Conservation (phyloP, 2,113 vertebrate species). For the Tragulus kanchil region DNA sequence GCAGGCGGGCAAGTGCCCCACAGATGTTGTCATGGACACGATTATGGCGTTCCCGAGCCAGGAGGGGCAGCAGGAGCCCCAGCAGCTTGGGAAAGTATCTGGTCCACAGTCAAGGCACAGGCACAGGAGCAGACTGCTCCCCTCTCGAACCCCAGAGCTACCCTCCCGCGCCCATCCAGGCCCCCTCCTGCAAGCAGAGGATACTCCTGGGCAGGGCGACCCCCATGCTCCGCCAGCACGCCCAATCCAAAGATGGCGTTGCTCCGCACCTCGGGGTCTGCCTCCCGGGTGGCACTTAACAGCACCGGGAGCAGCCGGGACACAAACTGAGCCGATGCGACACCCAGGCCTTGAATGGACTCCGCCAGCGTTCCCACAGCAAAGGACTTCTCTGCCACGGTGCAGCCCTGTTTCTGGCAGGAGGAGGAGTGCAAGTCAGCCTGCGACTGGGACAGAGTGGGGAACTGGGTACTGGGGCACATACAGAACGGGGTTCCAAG, state of each 20-base stretch:
- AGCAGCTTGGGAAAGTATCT: slow-evolving; percentile 93
- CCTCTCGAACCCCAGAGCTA: not conserved
- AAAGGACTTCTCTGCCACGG: slow-evolving; percentile 93
- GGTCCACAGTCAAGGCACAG: slow-evolving; percentile 68
- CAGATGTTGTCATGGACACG: slow-evolving; percentile 94
- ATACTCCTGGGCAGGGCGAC: slow-evolving; percentile 88
- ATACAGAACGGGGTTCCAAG: not conserved
- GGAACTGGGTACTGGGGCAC: accelerated
- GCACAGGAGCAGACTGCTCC: not conserved
- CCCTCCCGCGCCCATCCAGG: not conserved
- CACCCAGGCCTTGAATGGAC: slow-evolving; percentile 88
- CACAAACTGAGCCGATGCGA: slow-evolving; percentile 86
- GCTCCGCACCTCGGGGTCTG: slow-evolving; percentile 92
- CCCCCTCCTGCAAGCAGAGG: slow-evolving; percentile 34
- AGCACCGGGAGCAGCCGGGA: slow-evolving; percentile 90
- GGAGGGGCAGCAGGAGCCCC: slow-evolving; percentile 90
- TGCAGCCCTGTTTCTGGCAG: slow-evolving; percentile 90
- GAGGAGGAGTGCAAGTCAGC: not conserved
- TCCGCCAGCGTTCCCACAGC: slow-evolving; percentile 92
- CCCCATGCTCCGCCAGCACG: slow-evolving; percentile 91
- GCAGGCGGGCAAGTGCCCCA: slow-evolving; percentile 93
- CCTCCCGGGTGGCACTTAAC: slow-evolving; percentile 87
- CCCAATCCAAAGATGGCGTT: slow-evolving; percentile 94
- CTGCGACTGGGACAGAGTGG: too few relatives aligned
- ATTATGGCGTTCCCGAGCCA: slow-evolving; percentile 88